Evolutionary conservation across 2,888 invertebrate species (phyloP), one percentile per base, ranked within the genome.

Genomic region (Drosophila meridionalis): DNA sequence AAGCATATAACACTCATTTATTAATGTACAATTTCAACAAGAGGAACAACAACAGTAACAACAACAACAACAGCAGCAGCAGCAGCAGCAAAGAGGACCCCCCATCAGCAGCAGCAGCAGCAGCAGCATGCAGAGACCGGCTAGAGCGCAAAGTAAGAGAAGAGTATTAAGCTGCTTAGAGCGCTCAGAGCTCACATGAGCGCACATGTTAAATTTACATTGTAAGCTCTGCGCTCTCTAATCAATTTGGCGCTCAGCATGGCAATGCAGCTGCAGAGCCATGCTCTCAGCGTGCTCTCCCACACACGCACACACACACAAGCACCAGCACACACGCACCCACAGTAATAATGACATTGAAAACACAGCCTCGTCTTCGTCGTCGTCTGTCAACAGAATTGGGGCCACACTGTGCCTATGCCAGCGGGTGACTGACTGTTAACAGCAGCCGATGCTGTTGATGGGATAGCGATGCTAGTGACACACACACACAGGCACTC

Each of bases 1-100:
- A 86, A 90, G 85, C 87, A 78, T 78, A 86, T 90, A 90, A 86
- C 90, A 90, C 85, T 86, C 85, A 86, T 86, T 86, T 86, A 86
- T 86, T 90, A 86, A 86, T 90, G 85, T 88, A 83, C 89, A 88
- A 83, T 83, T 83, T 86, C 69, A 74, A 55, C 76, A 84, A 60
- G 72, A 80, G 73, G 70, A 82, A 30, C 59, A 66, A 58, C 55
- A 38, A 6, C 34, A 50, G 12, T 14, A n/a, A 42, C 40, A 63
- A 11, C 55, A 43, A 8, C 38, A 50, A 26, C 57, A 34, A 3
- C 42, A 38, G 3, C 36, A 36, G 36, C 36, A 12, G 26, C 57
- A 34, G 2, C 42, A 38, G 3, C 36, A 36, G 36, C 36, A 12
- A 36, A 28, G 55, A 40, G 28, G 59, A 55, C 73, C 56, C 65